Evolutionary conservation across 53 echinoderm and acorn worm species (phyloP), one percentile per base, ranked within the genome.

Genomic region (Astropecten irregularis): DNA sequence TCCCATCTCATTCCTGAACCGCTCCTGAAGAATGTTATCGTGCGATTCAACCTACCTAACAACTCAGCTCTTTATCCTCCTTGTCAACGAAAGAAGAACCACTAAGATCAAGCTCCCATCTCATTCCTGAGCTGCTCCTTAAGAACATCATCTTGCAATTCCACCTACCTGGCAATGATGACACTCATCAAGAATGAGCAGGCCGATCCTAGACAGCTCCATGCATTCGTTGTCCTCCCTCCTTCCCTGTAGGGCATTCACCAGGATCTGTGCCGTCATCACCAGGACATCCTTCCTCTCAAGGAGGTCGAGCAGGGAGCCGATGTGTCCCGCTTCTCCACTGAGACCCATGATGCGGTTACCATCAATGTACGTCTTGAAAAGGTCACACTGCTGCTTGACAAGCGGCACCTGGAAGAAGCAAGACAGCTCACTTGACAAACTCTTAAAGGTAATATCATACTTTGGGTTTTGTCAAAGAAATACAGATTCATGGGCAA

Each of bases 141-240:
- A n/a, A n/a, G n/a, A n/a, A n/a, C n/a, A n/a, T n/a, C n/a, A n/a
- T n/a, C n/a, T n/a, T n/a, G n/a, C n/a, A n/a, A n/a, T n/a, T n/a
- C n/a, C n/a, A n/a, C n/a, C 62, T 66, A 90, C 93, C 84, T 92
- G 93, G 48, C 89, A 89, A 40, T 93, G 87, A 55, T 93, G 93
- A 35, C 93, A 93, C 66, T 93, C 93, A 71, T 93, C 93, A 0
- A 93, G 36, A 29, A 93, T 79, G 36, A 93, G 77, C 56, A 93
- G 66, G 1, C 68, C 87, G 31, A 93, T 83, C 29, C 77, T 26
- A 16, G 90, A 90, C 21, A 93, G 79, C 26, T 60, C 76, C 71
- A 92, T 40, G 32, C 50, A 21, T 26, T 72, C 68, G 62, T 79
- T 79, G 48, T 79, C 79, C 32, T 79, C 79, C 39, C 56, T 79